phyloP scores from a whole-genome alignment of 2,113 vertebrate species.

The Emberiza fucata region DNA sequence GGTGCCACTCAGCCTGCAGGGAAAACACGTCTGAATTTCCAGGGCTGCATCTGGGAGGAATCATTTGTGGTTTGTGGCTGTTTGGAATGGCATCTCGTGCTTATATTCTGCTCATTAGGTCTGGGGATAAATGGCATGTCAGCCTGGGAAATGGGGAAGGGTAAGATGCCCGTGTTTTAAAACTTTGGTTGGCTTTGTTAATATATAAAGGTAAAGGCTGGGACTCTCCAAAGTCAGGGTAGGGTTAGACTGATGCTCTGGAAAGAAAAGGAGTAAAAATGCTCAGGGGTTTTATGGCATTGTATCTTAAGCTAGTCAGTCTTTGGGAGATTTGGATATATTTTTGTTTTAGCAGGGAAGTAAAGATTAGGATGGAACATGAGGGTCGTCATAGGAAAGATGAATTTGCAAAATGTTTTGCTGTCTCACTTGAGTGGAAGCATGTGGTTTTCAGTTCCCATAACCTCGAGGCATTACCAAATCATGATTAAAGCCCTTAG shows the following conservation, averaged over 20 bases:
- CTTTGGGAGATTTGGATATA: neutral
- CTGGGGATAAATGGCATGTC: accelerated
- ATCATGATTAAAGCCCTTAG: neutral
- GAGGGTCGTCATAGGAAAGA: neutral
- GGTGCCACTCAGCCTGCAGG: accelerated
- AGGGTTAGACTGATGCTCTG: neutral
- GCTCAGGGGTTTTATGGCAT: neutral
- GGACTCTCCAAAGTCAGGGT: neutral
- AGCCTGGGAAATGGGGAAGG: neutral
- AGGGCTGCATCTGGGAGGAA: neutral
- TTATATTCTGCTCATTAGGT: neutral
- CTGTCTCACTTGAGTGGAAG: conserved; percentile 8
- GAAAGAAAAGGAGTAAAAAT: neutral
- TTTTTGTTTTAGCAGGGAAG: neutral
- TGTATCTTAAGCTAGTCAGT: neutral
- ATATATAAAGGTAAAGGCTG: neutral
- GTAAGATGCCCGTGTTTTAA: neutral
- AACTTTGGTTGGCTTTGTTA: neutral
- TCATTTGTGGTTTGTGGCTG: neutral
- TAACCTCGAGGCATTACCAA: neutral
- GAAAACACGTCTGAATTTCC: accelerated
- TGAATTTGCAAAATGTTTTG: conserved; percentile 21
- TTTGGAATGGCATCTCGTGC: neutral
- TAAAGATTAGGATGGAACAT: neutral
- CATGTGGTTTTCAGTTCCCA: conserved; percentile 22